Evolutionary conservation across 2,113 vertebrate genomes (phyloP), one percentile per base, ranked within the genome.

Genomic region (Scalopus aquaticus): DNA sequence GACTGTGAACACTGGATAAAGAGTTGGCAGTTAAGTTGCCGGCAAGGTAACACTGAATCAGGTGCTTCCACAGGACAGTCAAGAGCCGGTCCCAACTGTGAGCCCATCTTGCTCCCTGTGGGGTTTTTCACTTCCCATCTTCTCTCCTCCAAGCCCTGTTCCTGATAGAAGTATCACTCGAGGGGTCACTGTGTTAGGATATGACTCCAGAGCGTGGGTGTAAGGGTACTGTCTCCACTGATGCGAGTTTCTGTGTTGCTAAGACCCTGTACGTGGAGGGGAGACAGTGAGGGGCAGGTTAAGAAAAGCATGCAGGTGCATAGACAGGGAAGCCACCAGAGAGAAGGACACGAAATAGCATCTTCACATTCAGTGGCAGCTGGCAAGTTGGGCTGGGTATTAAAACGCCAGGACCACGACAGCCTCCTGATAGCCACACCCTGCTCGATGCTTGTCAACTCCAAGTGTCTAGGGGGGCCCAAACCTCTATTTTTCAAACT

Each of bases 1-100:
- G 56, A 86, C 51, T 72, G 58, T 11, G 22, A 93, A 80, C 19
- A 69, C 46, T 24, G 67, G 26, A 88, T 44, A 24, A 28, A 79
- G 83, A 46, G 16, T 5, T 58, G 69, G 26, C 24, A 64, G 26
- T 22, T 22, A 37, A 35, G 42, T 1, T 39, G 16, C 6, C 6
- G 7, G 13, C 22, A 69, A 69, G 42, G 30, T 87, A 51, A 12
- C 17, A 76, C 62, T 82, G 74, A 70, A 32, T 64, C 42, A 32
- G 46, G 46, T 13, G 44, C 10, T 49, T 49, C 46, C 8, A 49
- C 46, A 49, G 12, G 46, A 9, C 46, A 11, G 46, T 9, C 46
- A 11, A n/a, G 67, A 39, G 15, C 0, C 9, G 62, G 19, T 0
- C 0, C 0, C 1, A 24, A 10, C 7, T 35, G 26, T 30, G 22